These are phyloP conservation scores for Erpobdella octoculata DNA, from an alignment of 2,888 invertebrate genomes.

Conservation along the genomic window DNA sequence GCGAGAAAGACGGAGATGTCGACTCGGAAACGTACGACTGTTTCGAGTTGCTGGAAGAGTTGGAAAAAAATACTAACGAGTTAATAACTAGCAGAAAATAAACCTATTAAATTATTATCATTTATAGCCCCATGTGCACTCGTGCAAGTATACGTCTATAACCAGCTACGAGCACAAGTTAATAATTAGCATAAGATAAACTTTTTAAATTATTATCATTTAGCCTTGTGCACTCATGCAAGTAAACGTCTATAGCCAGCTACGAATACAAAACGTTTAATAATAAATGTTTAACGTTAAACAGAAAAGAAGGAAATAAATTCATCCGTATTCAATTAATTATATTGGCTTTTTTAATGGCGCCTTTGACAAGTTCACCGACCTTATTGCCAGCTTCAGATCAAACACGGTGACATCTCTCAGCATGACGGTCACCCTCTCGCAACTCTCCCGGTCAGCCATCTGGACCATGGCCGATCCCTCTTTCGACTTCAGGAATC, in stretches of 20 bases:
- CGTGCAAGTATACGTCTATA: background rate
- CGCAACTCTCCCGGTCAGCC: constrained; percentile 90
- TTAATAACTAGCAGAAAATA: background rate
- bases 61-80: background rate
- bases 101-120: no score
- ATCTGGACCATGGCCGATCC: constrained; percentile 99
- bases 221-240: no score
- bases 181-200: background rate
- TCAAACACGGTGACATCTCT: constrained; percentile 81
- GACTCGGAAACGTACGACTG: constrained; percentile 64
- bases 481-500: constrained; percentile 94
- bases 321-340: no score
- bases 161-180: background rate
- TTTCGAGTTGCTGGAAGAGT: constrained; percentile 44
- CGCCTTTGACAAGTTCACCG: constrained; percentile 35
- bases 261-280: background rate
- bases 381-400: constrained; percentile 65
- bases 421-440: constrained; percentile 85
- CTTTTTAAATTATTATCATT: no score
- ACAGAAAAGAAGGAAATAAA: no score
- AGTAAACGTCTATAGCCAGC: background rate
- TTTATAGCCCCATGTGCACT: no score
- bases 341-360: no score
- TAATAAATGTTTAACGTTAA: background rate
- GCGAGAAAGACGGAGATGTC: constrained; percentile 39